phyloP scores from a whole-genome alignment of 37 sponge, comb jelly and placozoan genomes.

The Halisarca cf. caerulea region DNA sequence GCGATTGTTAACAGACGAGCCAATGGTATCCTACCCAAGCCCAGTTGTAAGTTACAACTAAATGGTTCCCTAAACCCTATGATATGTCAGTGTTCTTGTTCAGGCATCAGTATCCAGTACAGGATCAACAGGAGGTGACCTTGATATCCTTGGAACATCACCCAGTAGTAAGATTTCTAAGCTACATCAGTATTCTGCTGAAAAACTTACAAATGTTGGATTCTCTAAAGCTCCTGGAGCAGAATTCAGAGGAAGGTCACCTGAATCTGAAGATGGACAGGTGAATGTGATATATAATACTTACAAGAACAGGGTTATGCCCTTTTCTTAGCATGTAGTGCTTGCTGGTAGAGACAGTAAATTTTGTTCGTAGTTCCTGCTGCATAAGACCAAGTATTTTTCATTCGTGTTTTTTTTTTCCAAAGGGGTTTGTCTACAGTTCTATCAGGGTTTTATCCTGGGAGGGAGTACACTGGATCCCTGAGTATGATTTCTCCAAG shows the following conservation, averaged over 20 bases:
- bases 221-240: constrained; percentile 79
- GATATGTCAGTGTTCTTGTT: background rate
- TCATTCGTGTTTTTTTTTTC: too few species aligned
- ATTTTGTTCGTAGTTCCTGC: too few species aligned
- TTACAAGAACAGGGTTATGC: background rate
- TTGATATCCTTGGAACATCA: constrained; percentile 31
- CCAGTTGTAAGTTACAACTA: constrained; percentile 14
- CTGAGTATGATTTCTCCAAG: too few species aligned
- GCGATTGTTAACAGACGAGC: constrained; percentile 70
- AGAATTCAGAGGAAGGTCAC: constrained; percentile 63
- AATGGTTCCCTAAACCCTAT: background rate
- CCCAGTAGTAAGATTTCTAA: constrained; percentile 39
- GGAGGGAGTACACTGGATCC: too few species aligned
- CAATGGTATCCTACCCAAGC: constrained; percentile 48
- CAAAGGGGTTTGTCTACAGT: too few species aligned
- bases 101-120: constrained; percentile 25
- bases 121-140: constrained; percentile 14
- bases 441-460: too few species aligned
- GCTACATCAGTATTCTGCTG: background rate
- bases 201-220: background rate
- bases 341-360: background rate
- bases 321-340: background rate
- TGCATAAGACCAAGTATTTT: too few species aligned
- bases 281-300: background rate
- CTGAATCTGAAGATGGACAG: constrained; percentile 64